Base-by-base conservation (phyloP, 2,113 vertebrate species). In the Tachysurus vachellii region DNA sequence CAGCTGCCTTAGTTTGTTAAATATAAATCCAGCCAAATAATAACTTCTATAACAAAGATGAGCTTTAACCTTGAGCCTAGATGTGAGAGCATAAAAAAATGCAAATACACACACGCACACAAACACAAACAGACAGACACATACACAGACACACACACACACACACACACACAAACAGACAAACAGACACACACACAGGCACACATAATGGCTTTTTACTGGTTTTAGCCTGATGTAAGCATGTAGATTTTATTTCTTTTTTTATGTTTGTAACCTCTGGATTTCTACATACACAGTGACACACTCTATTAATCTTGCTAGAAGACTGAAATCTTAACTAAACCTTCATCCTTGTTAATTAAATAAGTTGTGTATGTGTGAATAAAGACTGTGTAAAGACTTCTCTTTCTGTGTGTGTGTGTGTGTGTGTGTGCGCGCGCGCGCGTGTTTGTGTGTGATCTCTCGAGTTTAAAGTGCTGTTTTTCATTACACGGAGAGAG, bases 401-500 rank as follows among this genome's bases (percentile, higher is more conserved):
- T n/a, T n/a, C n/a, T n/a, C n/a, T n/a, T n/a, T n/a, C n/a, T n/a
- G n/a, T n/a, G n/a, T 59, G 56, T 56, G 19, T 64, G 13, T 50
- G 17, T 82, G 21, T 57, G 87, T 71, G 62, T 80, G 73, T 53
- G 50, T 80, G 28, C 23, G n/a, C 23, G 3, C 26, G 54, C 36
- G 56, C 23, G n/a, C n/a, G 36, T 47, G n/a, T 64, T 44, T 80
- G 85, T 54, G 44, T 42, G 31, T 50, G 68, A 28, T 42, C 71
- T 64, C 59, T 84, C 87, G 75, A 87, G 84, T 44, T 77, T 70
- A 56, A 83, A 54, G 73, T 76, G 84, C 88, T 83, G 88, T 82
- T 86, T 86, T 77, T 86, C 84, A 85, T 88, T 77, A 88, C 54
- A 79, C 57, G 11, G 47, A 50, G 50, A 87, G 82, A 77, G 82